phyloP scores from a whole-genome alignment of 2,113 vertebrate genomes.

The Thalassoma bifasciatum region DNA sequence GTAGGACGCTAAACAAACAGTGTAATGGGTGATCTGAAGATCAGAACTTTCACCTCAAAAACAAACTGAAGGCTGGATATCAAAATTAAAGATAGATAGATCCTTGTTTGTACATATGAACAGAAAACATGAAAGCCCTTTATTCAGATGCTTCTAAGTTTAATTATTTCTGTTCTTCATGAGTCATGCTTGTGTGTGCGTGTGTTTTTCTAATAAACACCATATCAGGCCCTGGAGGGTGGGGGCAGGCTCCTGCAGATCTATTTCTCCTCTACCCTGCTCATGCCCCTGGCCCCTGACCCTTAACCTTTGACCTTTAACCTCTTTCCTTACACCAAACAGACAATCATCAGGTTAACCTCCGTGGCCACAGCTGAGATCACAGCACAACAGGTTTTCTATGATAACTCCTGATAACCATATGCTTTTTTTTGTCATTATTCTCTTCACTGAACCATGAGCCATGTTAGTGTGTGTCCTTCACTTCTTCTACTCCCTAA shows the following conservation, averaged over 20 bases:
- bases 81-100: too few species aligned
- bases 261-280: constrained; percentile 45
- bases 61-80: too few species aligned
- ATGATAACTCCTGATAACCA: too few species aligned
- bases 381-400: not conserved
- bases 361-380: constrained; percentile 18
- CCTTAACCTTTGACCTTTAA: constrained; percentile 50
- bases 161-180: not conserved
- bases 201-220: constrained; percentile 33
- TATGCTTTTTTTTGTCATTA: too few species aligned
- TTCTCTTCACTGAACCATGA: too few species aligned
- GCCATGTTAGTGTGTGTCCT: not conserved
- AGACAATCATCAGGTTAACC: constrained; percentile 40
- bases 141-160: too few species aligned
- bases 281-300: constrained; percentile 61
- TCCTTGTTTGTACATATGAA: too few species aligned
- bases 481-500: not conserved
- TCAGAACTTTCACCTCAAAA: too few species aligned
- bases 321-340: constrained; percentile 19
- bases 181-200: not conserved
- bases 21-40: too few species aligned
- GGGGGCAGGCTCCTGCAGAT: constrained; percentile 51
- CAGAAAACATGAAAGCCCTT: too few species aligned
- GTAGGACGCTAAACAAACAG: too few species aligned
- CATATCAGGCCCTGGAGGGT: constrained; percentile 36